Evolutionary conservation across 2,797 vertebrate species (phyloP).

Genomic region (Erithacus rubecula): DNA sequence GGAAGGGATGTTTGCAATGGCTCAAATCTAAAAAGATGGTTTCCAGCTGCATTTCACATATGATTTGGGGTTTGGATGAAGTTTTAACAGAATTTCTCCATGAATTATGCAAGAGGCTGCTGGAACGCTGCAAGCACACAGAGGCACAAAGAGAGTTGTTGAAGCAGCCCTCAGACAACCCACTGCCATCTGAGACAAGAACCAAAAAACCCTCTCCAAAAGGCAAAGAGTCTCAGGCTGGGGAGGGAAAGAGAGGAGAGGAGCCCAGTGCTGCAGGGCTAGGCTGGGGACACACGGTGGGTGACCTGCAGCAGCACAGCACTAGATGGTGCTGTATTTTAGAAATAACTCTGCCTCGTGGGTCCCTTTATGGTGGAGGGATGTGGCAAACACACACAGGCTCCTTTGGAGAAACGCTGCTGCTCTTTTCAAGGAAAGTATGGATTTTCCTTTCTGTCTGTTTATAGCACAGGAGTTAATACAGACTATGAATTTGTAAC

Average conservation of each 20-base stretch:
- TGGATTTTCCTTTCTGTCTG: not conserved
- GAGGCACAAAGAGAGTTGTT: constrained; percentile 37
- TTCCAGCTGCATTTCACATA: constrained; percentile 58
- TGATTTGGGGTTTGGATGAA: constrained; percentile 57
- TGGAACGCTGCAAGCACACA: constrained; percentile 28
- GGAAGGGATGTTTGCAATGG: constrained; percentile 36
- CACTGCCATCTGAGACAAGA: constrained; percentile 3
- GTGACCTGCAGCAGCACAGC: not conserved
- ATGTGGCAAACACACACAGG: not conserved
- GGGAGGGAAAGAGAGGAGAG: not conserved
- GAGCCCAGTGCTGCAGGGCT: not conserved
- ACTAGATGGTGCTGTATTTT: constrained; percentile 67
- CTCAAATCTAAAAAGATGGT: constrained; percentile 12
- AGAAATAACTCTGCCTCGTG: constrained; percentile 25
- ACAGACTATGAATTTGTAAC: not conserved
- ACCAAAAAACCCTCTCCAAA: not conserved
- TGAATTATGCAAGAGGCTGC: constrained; percentile 62
- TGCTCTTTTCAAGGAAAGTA: not conserved
- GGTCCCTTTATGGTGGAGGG: not conserved
- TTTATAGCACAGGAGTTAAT: not conserved
- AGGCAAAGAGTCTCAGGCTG: not conserved
- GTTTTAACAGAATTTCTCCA: constrained; percentile 51
- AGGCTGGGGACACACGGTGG: not conserved
- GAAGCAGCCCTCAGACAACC: constrained; percentile 15
- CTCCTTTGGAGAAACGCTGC: not conserved